Conservation (phyloP, 2,888 invertebrate genomes). For the Acrobasis suavella region DNA sequence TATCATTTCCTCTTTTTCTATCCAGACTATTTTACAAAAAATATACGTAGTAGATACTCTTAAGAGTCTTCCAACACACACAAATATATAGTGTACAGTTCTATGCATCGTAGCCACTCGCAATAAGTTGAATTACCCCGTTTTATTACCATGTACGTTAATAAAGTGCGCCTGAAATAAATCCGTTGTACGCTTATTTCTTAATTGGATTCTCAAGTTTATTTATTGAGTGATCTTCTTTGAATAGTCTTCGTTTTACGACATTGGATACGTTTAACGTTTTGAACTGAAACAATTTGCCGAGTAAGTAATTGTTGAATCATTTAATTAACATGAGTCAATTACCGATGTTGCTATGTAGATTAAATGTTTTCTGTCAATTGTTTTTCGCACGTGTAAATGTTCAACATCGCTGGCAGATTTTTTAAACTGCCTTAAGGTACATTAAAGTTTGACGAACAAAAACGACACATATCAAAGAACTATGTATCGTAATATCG, state of each 20-base stretch:
- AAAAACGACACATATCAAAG: too few species aligned
- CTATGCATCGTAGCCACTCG: slow-evolving; percentile 25
- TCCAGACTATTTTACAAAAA: too few species aligned
- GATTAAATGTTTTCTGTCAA: background rate
- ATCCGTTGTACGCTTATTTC: slow-evolving; percentile 71
- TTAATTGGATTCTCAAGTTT: slow-evolving; percentile 78
- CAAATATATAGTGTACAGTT: too few species aligned
- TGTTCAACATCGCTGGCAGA: too few species aligned
- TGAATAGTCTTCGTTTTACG: slow-evolving; percentile 67
- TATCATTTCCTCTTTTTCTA: too few species aligned
- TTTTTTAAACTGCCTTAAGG: too few species aligned
- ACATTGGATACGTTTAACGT: slow-evolving; percentile 60
- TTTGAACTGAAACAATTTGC: slow-evolving; percentile 34
- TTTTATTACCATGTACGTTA: slow-evolving; percentile 66
- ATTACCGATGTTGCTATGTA: background rate
- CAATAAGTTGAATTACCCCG: slow-evolving; percentile 52
- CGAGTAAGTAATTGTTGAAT: slow-evolving; percentile 28
- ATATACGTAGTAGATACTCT: too few species aligned
- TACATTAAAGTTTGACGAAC: too few species aligned
- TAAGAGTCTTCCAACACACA: too few species aligned
- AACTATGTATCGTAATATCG: too few species aligned
- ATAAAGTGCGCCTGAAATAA: slow-evolving; percentile 68
- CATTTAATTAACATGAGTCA: slow-evolving; percentile 27
- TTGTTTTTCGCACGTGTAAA: too few species aligned
- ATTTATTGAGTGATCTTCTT: slow-evolving; percentile 72